Evolutionary conservation across 1,140 invertebrate species (phyloP).

Genomic region (Paraescarpia echinospica): DNA sequence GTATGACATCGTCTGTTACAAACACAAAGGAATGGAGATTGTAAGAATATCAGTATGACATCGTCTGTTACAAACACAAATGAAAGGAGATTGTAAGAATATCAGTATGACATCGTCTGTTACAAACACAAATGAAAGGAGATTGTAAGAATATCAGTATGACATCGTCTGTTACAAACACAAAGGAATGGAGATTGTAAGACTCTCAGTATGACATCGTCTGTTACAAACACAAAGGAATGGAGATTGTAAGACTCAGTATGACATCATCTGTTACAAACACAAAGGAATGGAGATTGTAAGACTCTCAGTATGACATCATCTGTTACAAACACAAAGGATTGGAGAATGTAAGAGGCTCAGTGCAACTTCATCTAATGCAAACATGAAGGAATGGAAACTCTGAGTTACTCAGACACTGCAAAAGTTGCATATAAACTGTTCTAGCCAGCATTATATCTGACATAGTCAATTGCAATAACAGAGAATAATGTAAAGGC

Average conservation of each 20-base stretch:
- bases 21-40: background rate
- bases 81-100: too few species aligned
- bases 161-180: too few species aligned
- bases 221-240: background rate
- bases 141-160: too few species aligned
- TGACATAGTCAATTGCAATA: background rate
- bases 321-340: background rate
- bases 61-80: too few species aligned
- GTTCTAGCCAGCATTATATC: background rate
- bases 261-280: background rate
- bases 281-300: background rate
- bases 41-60: background rate
- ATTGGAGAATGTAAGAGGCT: background rate
- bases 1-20: background rate
- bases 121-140: too few species aligned
- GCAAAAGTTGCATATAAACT: too few species aligned
- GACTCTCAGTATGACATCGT: background rate
- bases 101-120: too few species aligned
- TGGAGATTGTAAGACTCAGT: background rate
- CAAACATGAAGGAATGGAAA: too few species aligned
- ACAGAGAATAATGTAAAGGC: background rate
- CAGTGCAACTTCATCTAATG: too few species aligned
- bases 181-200: background rate
- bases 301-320: background rate
- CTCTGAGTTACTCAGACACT: too few species aligned